Conservation (phyloP, 2,797 vertebrate genomes). For the Esox lucius region DNA sequence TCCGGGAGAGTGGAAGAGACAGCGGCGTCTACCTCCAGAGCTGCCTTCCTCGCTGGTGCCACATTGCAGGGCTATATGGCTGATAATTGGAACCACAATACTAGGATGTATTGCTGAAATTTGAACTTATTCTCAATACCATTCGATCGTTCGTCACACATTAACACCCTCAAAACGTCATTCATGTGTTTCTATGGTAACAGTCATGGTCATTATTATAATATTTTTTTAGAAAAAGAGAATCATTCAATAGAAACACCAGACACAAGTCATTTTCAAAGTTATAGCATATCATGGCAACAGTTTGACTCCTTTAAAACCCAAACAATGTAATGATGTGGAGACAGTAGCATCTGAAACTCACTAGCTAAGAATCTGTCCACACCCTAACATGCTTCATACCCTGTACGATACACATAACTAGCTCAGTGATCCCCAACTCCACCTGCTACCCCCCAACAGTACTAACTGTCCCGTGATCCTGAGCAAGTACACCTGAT, state of each 20-base stretch:
- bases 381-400: background rate
- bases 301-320: constrained; percentile 48
- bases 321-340: constrained; percentile 22
- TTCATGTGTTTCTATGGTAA: constrained; percentile 54
- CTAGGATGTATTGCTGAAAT: constrained; percentile 66
- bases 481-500: too few relatives aligned
- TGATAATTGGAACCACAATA: constrained; percentile 61
- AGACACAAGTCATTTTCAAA: constrained; percentile 53
- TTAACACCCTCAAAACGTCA: constrained; percentile 52
- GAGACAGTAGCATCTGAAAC: constrained; percentile 47
- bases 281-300: constrained; percentile 49
- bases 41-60: constrained; percentile 67
- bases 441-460: background rate
- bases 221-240: constrained; percentile 43
- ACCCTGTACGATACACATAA: constrained; percentile 21
- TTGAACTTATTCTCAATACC: constrained; percentile 51
- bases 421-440: constrained; percentile 7
- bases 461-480: too few relatives aligned
- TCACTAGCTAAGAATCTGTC: constrained; percentile 21
- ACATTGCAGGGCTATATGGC: constrained; percentile 69
- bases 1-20: background rate
- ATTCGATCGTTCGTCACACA: constrained; percentile 27
- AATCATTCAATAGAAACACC: constrained; percentile 31
- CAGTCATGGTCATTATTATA: constrained; percentile 48
- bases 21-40: constrained; percentile 46